Evolutionary conservation across 1,140 invertebrate species (phyloP).

Genomic region (Riptortus pedestris): DNA sequence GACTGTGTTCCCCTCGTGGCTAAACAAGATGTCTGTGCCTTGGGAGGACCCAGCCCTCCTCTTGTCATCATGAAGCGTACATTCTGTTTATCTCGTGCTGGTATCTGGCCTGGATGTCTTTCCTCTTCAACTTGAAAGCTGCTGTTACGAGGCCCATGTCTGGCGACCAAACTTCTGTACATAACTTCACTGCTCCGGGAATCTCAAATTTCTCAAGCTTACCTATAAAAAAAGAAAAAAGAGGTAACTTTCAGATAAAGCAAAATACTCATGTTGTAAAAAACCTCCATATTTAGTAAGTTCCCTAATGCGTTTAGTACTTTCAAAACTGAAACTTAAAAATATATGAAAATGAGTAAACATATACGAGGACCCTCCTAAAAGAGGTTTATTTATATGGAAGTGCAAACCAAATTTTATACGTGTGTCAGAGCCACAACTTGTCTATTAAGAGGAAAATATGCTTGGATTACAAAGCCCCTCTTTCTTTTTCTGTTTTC

Average conservation of each 20-base stretch:
- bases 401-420: too few relatives aligned
- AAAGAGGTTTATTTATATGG: too few relatives aligned
- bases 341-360: neutral
- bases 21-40: conserved; percentile 8
- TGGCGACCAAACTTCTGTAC: conserved; percentile 86
- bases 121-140: conserved; percentile 92
- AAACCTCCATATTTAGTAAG: neutral
- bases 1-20: neutral
- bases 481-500: too few relatives aligned
- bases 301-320: neutral
- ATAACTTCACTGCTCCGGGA: conserved; percentile 79
- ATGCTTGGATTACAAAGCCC: too few relatives aligned
- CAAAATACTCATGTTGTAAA: neutral
- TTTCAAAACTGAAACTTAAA: neutral
- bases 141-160: conserved; percentile 94
- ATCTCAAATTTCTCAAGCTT: conserved; percentile 84
- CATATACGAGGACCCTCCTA: too few relatives aligned
- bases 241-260: neutral
- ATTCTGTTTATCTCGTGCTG: conserved; percentile 80
- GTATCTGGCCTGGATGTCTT: conserved; percentile 88
- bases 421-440: too few relatives aligned
- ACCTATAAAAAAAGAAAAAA: conserved; percentile 43
- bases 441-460: too few relatives aligned
- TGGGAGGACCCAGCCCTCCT: conserved; percentile 7
- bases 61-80: conserved; percentile 70